Conservation (phyloP, 2,888 invertebrate genomes). For the Cremastinae sp. region DNA sequence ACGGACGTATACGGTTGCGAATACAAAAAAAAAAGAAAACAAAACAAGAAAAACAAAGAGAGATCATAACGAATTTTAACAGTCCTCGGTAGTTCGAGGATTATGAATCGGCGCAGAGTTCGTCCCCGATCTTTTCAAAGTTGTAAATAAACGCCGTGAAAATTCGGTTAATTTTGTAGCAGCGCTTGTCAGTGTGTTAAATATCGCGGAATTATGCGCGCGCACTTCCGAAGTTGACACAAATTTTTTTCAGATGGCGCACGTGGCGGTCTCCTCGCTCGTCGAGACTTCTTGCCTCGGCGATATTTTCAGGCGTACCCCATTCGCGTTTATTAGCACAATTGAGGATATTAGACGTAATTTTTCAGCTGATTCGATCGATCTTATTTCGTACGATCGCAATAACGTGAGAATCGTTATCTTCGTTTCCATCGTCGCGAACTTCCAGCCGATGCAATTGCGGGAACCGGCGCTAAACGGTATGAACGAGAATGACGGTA, state of each 20-base stretch:
- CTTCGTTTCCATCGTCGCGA: conserved; percentile 78
- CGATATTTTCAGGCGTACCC: conserved; percentile 70
- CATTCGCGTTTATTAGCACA: conserved; percentile 77
- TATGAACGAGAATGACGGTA: conserved; percentile 79
- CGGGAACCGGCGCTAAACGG: conserved; percentile 81
- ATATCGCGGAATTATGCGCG: background rate
- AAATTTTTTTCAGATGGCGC: background rate
- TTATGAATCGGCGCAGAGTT: too few relatives aligned
- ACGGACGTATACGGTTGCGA: conserved; percentile 4
- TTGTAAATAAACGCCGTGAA: too few relatives aligned
- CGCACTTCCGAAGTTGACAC: background rate
- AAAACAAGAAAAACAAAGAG: background rate
- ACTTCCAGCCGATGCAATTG: conserved; percentile 79
- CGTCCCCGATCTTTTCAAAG: too few relatives aligned
- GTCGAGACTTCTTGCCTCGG: conserved; percentile 61
- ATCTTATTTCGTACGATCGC: conserved; percentile 77
- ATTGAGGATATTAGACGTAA: conserved; percentile 80
- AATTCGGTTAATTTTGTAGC: background rate
- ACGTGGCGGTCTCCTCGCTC: background rate
- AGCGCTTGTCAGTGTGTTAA: conserved; percentile 8
- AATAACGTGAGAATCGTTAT: conserved; percentile 79
- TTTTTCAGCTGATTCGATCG: conserved; percentile 78
- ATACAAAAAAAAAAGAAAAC: background rate
- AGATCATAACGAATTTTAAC: conserved; percentile 4
- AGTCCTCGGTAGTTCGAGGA: conserved; percentile 8